Base-by-base conservation (phyloP, 2,888 invertebrate genomes). In the Cheilosia pagana region DNA sequence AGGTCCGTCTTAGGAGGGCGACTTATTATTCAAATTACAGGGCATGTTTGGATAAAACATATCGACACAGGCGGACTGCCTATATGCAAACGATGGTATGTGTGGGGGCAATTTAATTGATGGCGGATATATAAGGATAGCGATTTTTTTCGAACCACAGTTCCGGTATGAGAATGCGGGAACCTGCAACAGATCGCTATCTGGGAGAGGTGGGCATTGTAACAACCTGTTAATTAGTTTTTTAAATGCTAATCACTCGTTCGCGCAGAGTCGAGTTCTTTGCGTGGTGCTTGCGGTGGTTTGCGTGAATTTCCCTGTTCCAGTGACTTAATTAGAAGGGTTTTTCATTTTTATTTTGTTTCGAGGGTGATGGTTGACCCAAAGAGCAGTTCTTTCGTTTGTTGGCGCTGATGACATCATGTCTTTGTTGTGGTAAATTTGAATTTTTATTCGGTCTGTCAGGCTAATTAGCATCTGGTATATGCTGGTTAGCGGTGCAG, bases 191-290 rank as follows among this genome's bases (percentile, higher is more conserved):
- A 67, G 83, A 85, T 85, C 53, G 31, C 74, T 75, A 85, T 85
- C 83, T 45, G 50, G 50, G 14, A 50, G 74, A 60, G 74, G 79
- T 57, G 72, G 81, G 70, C 65, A 75, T 65, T 81, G 83, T 85
- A 81, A 85, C 83, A 75, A 81, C 81, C 81, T 81, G 83, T 85
- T 85, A 85, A 85, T 85, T 85, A 79, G 74, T 75, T 75, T 75
- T 83, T 83, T 79, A 70, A 83, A 85, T 85, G 83, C 83, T 85
- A 85, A 85, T 81, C 81, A 81, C 70, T 83, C 75, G 70, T 79
- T 74, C 52, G 74, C 45, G 50, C 70, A 23, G 41, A 23, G 41
- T 2, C 43, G 60, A 31, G 39, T 52, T 45, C 60, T 39, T 41
- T 50, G 60, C 45, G 6, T 50, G 19, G 50, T 25, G 35, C 7